Evolutionary conservation across 2,797 vertebrate genomes (phyloP).

Genomic region (Typhlichthys subterraneus): DNA sequence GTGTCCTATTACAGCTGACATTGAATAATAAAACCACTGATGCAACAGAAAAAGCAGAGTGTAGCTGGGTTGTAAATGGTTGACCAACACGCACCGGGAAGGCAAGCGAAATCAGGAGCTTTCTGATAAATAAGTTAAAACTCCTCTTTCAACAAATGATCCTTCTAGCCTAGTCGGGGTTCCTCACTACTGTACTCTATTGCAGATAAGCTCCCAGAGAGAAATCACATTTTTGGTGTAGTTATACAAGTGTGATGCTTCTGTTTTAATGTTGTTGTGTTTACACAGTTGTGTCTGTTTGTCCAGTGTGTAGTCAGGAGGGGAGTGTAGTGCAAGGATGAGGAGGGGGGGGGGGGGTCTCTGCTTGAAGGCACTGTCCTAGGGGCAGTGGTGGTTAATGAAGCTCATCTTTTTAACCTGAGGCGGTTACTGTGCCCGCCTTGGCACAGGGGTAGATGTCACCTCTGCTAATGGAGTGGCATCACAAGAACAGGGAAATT

Average conservation of each 20-base stretch:
- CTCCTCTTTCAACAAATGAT: slow-evolving; percentile 74
- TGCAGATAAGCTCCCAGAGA: slow-evolving; percentile 67
- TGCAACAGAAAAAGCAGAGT: slow-evolving; percentile 41
- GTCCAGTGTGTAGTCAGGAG: slow-evolving; percentile 55
- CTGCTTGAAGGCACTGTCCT: slow-evolving; percentile 60
- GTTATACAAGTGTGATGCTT: slow-evolving; percentile 4
- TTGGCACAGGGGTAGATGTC: slow-evolving; percentile 49
- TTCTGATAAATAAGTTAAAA: slow-evolving; percentile 69
- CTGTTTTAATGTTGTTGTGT: slow-evolving; percentile 27
- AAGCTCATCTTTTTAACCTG: slow-evolving; percentile 72
- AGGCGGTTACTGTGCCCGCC: slow-evolving; percentile 50
- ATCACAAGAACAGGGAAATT: slow-evolving; percentile 39
- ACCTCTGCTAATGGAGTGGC: slow-evolving; percentile 44
- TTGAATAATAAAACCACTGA: slow-evolving; percentile 71
- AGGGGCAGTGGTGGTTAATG: slow-evolving; percentile 74
- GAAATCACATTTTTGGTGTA: slow-evolving; percentile 59
- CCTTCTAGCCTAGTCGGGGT: slow-evolving; percentile 46
- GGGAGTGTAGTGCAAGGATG: slow-evolving; percentile 32
- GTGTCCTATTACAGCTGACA: slow-evolving; percentile 65
- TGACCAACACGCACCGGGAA: slow-evolving; percentile 48
- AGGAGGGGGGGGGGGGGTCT: slow-evolving; percentile 32
- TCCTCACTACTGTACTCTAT: slow-evolving; percentile 62
- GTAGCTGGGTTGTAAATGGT: slow-evolving; percentile 55
- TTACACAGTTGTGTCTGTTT: slow-evolving; percentile 52
- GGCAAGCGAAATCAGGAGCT: slow-evolving; percentile 67